phyloP scores from a whole-genome alignment of 2,888 invertebrate species.

The Didymodactylos carnosus region DNA sequence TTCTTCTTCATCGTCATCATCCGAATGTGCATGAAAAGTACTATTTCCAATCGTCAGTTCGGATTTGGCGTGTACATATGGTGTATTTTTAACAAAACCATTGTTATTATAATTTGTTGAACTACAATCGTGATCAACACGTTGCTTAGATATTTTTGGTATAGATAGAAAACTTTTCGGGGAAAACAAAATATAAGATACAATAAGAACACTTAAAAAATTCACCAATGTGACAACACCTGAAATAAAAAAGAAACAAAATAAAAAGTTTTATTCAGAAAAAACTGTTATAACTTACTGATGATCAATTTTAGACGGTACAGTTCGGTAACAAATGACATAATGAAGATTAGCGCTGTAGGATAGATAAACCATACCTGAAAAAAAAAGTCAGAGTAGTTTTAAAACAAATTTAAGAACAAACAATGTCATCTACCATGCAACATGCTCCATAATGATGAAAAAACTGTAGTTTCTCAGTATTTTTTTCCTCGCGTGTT shows the following conservation, averaged over 20 bases:
- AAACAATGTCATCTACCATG: conserved; percentile 53
- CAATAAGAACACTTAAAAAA: conserved; percentile 9
- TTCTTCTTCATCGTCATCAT: not conserved
- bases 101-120: not conserved
- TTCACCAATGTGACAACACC: conserved; percentile 9
- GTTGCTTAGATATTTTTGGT: not conserved
- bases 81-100: not conserved
- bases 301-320: conserved; percentile 84
- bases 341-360: conserved; percentile 76
- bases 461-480: conserved; percentile 68
- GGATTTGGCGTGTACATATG: no score
- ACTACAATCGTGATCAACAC: not conserved
- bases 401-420: conserved; percentile 67
- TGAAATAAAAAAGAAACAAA: not conserved
- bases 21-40: not conserved
- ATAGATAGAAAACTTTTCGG: conserved; percentile 4
- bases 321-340: conserved; percentile 70
- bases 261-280: not conserved
- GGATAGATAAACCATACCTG: conserved; percentile 94
- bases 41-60: no score
- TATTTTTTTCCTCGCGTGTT: conserved; percentile 47
- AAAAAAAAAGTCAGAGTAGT: conserved; percentile 91
- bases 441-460: conserved; percentile 90
- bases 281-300: conserved; percentile 42
- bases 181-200: conserved; percentile 9